These are phyloP conservation scores for Eledona agricola DNA, from an alignment of 2,888 invertebrate genomes.

Conservation along the genomic window DNA sequence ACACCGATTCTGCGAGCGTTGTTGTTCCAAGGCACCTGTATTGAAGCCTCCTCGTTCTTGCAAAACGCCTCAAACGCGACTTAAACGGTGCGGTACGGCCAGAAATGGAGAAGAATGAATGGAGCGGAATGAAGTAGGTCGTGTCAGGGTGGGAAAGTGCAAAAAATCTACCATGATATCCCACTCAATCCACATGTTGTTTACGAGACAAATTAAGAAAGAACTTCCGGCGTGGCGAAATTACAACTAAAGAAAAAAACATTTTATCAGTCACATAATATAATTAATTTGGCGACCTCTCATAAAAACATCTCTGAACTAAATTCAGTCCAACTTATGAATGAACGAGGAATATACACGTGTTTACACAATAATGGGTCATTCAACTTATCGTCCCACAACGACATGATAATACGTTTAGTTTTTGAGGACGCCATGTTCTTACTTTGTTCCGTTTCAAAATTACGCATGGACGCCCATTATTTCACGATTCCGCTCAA, in stretches of 20 bases:
- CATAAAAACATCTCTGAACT: slow-evolving; percentile 17
- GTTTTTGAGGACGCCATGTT: slow-evolving; percentile 12
- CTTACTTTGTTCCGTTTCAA: too few relatives aligned
- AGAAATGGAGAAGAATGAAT: slow-evolving; percentile 38
- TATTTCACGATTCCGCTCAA: too few relatives aligned
- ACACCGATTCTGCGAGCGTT: slow-evolving; percentile 36
- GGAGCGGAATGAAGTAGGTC: slow-evolving; percentile 44
- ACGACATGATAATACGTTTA: slow-evolving; percentile 3
- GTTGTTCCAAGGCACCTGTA: slow-evolving; percentile 7
- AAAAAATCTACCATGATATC: slow-evolving; percentile 40
- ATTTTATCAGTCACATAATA: slow-evolving; percentile 19
- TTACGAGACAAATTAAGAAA: slow-evolving; percentile 40
- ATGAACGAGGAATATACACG: slow-evolving; percentile 47
- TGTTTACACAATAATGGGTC: slow-evolving; percentile 45
- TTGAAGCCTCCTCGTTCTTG: slow-evolving; percentile 38
- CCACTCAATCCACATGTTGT: slow-evolving; percentile 45
- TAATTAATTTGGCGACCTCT: slow-evolving; percentile 21
- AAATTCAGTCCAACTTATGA: slow-evolving; percentile 27
- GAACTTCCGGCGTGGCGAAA: slow-evolving; percentile 39
- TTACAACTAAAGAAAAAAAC: slow-evolving; percentile 19
- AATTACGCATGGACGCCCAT: too few relatives aligned
- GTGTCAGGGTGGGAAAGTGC: slow-evolving; percentile 46
- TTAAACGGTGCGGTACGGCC: slow-evolving; percentile 39
- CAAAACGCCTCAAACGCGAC: slow-evolving; percentile 17
- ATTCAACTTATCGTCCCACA: slow-evolving; percentile 43